Base-by-base conservation (phyloP, 2,113 vertebrate species). In the Xenotilapia leptura region DNA sequence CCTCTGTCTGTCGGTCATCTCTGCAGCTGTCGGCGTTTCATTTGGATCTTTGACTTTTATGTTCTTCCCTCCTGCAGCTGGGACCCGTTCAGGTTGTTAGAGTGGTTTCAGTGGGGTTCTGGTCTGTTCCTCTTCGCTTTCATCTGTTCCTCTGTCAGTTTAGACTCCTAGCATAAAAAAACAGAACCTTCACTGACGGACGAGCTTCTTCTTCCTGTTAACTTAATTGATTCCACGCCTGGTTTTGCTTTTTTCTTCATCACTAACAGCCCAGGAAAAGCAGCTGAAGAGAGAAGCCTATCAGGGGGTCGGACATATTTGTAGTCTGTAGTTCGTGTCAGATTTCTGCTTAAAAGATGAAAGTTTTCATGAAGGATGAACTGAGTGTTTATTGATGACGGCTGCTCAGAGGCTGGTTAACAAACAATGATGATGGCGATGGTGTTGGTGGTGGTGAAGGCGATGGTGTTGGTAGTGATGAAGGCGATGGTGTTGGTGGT, bases 361-460 rank as follows among this genome's bases (percentile, higher is more conserved):
- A 36, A 2, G 31, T 36, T 65, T n/a, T 65, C 60, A n/a, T 12
- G 31, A 19, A 36, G 9, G 31, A 62, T 7, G 58, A 36, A 36
- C 9, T 65, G 60, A 60, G 56, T 60, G 56, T 33, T 60, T 33
- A 6, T 60, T 60, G 28, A 11, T 62, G 58, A 62, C 1, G 2
- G 60, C 10, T 65, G 31, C 33, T 65, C 31, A 65, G 9, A 65
- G 3, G 3, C 58, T 1, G 15, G 28, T 62, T 62, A 19, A 62
- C 6, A 58, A 58, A 58, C 26, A 2, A 53, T 4, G 6, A 14
- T 26, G 21, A 56, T 0, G 21, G 9, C 0, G 5, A 53, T 53
- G 6, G n/a, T 23, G 2, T 23, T 54, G 10, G n/a, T 6, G 2
- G 10, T 2, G 1, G 3, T 33, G 31, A 33, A 7, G 31, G 31